Conservation (phyloP, 2,113 vertebrate species). For the Neodon shergylaensis region DNA sequence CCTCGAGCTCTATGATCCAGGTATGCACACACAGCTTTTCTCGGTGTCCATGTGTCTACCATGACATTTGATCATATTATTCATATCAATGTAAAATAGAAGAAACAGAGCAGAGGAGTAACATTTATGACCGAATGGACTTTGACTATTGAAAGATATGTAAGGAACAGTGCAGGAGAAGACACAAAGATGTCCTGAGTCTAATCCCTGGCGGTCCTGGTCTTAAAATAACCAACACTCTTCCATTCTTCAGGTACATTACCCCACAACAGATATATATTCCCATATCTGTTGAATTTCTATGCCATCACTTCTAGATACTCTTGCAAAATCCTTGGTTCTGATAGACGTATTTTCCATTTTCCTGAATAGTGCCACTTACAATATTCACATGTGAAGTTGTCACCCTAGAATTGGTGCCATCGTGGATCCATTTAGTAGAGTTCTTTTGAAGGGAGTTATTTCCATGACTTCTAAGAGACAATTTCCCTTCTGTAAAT, state of each 20-base stretch:
- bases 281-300: constrained; percentile 43
- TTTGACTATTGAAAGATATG: not conserved
- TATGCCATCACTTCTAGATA: constrained; percentile 40
- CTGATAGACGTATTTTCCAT: constrained; percentile 51
- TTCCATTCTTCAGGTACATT: not conserved
- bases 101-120: not conserved
- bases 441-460: not conserved
- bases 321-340: not conserved
- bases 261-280: not conserved
- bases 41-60: not conserved
- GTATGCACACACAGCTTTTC: not conserved
- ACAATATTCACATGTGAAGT: not conserved
- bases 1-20: not conserved
- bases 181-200: not conserved
- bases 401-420: rapidly evolving
- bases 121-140: not conserved
- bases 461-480: not conserved
- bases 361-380: not conserved
- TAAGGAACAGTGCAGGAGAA: not conserved
- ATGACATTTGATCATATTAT: not conserved
- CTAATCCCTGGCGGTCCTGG: not conserved
- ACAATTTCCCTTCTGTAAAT: constrained; percentile 45
- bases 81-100: not conserved
- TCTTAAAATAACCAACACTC: not conserved
- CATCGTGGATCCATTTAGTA: constrained; percentile 23